Evolutionary conservation across 1,140 invertebrate genomes (phyloP).

Genomic region (Adoxophyes honmai): DNA sequence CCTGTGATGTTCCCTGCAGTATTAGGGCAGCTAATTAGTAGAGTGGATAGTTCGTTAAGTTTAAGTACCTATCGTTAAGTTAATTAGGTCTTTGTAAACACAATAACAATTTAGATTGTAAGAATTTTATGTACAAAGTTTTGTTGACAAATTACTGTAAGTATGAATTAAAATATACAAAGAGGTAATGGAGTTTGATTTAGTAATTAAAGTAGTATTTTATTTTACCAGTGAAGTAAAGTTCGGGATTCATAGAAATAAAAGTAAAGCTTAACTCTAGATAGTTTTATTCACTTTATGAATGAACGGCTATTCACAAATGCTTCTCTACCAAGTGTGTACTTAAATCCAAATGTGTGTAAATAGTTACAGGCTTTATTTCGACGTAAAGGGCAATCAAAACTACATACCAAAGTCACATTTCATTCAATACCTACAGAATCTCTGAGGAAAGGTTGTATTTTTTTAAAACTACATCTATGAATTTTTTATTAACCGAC

Average conservation of each 20-base stretch:
- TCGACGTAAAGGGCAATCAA: no score
- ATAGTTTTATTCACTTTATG: constrained; percentile 21
- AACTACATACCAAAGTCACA: no score
- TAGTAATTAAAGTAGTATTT: constrained; percentile 6
- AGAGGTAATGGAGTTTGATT: constrained; percentile 1
- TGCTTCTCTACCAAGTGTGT: no score
- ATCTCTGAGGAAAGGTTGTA: no score
- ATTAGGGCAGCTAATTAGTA: constrained; percentile 45
- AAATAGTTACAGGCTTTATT: no score
- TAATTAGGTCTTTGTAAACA: constrained; percentile 17
- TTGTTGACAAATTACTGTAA: constrained; percentile 42
- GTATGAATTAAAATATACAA: constrained; percentile 32
- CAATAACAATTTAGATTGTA: constrained; percentile 29
- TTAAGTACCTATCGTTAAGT: constrained; percentile 15
- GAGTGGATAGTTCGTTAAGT: constrained; percentile 17
- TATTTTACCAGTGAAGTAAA: no score
- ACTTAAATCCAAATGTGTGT: no score
- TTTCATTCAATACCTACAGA: no score
- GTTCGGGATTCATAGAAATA: no score
- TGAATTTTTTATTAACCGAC: no score
- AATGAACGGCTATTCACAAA: constrained; percentile 45
- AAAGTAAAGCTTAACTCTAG: no score
- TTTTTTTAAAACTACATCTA: no score
- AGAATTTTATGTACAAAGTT: constrained; percentile 50
- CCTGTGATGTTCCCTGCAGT: constrained; percentile 65